Percentiles rank a stretch among this genome's conserved stretches.
phyloP scores from a whole-genome alignment of 2,888 invertebrate species.

The Itoplectis maculator region DNA sequence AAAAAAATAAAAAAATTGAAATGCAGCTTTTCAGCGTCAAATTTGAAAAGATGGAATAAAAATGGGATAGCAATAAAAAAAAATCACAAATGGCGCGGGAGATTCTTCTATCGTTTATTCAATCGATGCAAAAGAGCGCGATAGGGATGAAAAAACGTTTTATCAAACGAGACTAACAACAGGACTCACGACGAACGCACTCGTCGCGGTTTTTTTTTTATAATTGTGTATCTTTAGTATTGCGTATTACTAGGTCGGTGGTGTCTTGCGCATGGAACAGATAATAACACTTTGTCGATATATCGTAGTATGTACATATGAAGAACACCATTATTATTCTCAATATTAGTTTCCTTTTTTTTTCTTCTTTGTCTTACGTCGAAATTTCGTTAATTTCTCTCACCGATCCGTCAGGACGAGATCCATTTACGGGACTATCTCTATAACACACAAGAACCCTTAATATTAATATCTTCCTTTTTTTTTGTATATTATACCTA shows the following conservation, averaged over 20 bases:
- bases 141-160: slow-evolving; percentile 5
- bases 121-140: slow-evolving; percentile 9
- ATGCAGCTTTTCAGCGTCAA: neutral
- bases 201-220: slow-evolving; percentile 2
- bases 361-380: neutral
- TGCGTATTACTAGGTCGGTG: slow-evolving; percentile 3
- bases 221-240: slow-evolving; percentile 15
- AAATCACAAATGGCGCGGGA: neutral
- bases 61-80: neutral
- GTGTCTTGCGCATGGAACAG: slow-evolving; percentile 26
- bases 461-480: slow-evolving; percentile 19
- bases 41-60: neutral
- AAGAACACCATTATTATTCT: slow-evolving; percentile 52
- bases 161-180: slow-evolving; percentile 11
- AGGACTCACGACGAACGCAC: neutral
- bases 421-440: slow-evolving; percentile 10
- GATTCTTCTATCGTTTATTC: slow-evolving; percentile 5
- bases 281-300: slow-evolving; percentile 42
- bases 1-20: too few relatives aligned
- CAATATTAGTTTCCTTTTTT: slow-evolving; percentile 43
- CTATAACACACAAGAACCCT: slow-evolving; percentile 41
- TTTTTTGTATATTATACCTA: slow-evolving; percentile 31
- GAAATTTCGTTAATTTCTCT: too few relatives aligned
- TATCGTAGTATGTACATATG: slow-evolving; percentile 48
- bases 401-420: slow-evolving; percentile 1